Percentiles rank a stretch among this genome's conserved stretches.
Conservation (phyloP, 1,140 invertebrate genomes). For the Zaprionus tsacasi region DNA sequence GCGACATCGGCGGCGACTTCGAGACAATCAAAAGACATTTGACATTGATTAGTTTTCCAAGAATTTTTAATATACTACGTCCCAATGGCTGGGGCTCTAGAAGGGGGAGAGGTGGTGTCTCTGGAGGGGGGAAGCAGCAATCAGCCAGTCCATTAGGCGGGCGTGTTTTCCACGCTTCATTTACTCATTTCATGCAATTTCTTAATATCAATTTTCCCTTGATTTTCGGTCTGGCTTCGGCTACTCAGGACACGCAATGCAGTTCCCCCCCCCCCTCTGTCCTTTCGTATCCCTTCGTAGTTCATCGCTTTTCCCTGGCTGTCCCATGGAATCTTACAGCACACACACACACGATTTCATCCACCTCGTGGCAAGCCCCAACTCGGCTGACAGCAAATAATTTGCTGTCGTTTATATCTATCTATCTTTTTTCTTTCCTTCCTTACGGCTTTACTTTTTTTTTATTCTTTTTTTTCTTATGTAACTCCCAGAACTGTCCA, state of each 20-base stretch:
- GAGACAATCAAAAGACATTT: conserved; percentile 69
- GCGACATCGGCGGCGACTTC: conserved; percentile 30
- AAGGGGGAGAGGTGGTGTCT: too few species aligned
- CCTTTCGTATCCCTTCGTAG: not conserved
- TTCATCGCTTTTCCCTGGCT: conserved; percentile 7
- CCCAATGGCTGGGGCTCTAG: too few species aligned
- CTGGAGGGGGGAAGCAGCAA: conserved; percentile 24
- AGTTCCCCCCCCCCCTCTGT: conserved; percentile 23
- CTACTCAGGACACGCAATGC: conserved; percentile 47
- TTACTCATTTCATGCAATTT: conserved; percentile 80
- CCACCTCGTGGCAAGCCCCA: conserved; percentile 22
- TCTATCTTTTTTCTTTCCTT: not conserved
- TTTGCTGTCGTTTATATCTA: conserved; percentile 63
- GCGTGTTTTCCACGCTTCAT: conserved; percentile 75
- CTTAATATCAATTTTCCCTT: conserved; percentile 77
- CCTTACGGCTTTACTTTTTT: not conserved
- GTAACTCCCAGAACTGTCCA: not conserved
- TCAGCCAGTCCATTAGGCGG: conserved; percentile 74
- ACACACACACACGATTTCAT: conserved; percentile 37
- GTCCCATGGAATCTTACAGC: conserved; percentile 49
- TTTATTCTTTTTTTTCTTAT: conserved; percentile 5
- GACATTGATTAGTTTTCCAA: conserved; percentile 82
- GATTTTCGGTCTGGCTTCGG: conserved; percentile 37
- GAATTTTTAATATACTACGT: conserved; percentile 74
- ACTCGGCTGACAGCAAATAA: conserved; percentile 59